Conservation (phyloP, 2,888 invertebrate genomes). For the Drosophila picticornis region DNA sequence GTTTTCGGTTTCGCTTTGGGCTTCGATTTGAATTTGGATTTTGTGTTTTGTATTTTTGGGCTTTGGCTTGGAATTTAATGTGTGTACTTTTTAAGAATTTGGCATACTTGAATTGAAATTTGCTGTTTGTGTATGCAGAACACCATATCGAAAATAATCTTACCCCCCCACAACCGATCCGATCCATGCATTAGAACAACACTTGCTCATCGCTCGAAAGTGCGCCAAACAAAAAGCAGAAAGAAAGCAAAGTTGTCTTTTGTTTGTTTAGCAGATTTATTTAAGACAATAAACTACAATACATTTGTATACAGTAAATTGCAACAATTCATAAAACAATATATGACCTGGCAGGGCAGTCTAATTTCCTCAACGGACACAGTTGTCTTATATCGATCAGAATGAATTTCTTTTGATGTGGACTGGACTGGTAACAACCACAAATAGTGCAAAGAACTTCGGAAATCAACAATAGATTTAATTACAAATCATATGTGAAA, state of each 20-base stretch:
- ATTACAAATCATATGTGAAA: not conserved
- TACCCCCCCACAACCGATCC: not conserved
- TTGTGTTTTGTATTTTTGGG: slow-evolving; percentile 4
- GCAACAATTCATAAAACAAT: not conserved
- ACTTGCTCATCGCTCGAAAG: slow-evolving; percentile 4
- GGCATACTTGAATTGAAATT: not conserved
- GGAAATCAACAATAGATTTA: not conserved
- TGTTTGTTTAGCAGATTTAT: not conserved
- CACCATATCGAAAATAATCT: not conserved
- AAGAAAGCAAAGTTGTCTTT: not conserved
- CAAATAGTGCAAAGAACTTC: not conserved
- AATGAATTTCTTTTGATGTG: not conserved
- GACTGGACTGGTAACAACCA: not conserved
- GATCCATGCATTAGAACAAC: not conserved
- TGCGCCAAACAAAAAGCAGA: not conserved
- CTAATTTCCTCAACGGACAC: not conserved
- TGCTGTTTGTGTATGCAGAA: slow-evolving; percentile 18
- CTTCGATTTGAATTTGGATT: slow-evolving; percentile 4
- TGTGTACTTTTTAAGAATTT: slow-evolving; percentile 1
- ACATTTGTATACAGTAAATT: not conserved
- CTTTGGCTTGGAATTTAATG: not conserved
- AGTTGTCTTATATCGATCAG: not conserved
- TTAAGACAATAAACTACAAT: not conserved
- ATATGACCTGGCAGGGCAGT: not conserved
- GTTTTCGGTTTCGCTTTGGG: slow-evolving; percentile 21